phyloP scores from a whole-genome alignment of 2,888 invertebrate species.

The Xanthorhoe spadicearia region DNA sequence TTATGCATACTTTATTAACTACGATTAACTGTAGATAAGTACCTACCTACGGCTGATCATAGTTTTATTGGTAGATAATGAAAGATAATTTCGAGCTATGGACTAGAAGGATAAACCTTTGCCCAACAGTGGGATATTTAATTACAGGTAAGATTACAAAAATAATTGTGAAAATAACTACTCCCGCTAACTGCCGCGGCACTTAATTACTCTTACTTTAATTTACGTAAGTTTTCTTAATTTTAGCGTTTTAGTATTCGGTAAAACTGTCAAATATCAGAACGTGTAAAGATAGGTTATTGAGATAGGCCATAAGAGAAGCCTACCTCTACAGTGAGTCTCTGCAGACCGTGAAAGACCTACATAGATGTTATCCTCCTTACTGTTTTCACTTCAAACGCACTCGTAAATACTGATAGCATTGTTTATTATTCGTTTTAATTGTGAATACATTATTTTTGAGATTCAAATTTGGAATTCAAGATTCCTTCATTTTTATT shows the following conservation, averaged over 20 bases:
- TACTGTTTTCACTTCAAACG: neutral
- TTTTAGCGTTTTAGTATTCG: too few species aligned
- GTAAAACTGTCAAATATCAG: too few species aligned
- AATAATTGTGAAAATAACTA: too few species aligned
- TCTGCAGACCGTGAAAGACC: neutral
- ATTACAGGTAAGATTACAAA: neutral
- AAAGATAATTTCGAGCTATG: neutral
- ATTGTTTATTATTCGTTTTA: neutral
- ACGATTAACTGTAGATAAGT: neutral
- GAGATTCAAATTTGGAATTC: too few species aligned
- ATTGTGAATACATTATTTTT: too few species aligned
- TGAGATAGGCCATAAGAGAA: neutral
- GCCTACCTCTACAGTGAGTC: neutral
- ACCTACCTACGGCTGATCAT: neutral
- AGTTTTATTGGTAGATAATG: slow-evolving; percentile 1
- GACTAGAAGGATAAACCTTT: neutral
- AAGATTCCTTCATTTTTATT: too few species aligned
- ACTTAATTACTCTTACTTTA: too few species aligned
- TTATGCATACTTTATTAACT: neutral
- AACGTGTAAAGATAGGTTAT: too few species aligned
- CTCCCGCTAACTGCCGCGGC: too few species aligned
- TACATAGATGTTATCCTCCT: neutral
- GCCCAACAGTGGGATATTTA: neutral
- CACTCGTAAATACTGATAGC: neutral
- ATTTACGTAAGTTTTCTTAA: too few species aligned